Evolutionary conservation across 2,113 vertebrate species (phyloP).

Genomic region (Paralichthys olivaceus): DNA sequence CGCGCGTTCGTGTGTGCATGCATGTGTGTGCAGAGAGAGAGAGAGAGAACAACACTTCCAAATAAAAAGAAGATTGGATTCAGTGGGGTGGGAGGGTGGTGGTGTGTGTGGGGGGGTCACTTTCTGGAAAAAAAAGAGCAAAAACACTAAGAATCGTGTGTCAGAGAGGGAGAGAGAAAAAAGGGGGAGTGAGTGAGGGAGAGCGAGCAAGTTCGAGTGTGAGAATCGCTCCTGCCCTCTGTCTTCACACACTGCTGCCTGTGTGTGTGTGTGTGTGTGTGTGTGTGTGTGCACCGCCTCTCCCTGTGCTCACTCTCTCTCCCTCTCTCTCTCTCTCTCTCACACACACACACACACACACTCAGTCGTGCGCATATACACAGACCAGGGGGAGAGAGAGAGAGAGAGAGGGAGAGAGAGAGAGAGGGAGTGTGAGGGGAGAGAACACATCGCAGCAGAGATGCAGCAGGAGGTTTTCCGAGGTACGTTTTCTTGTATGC

Average conservation of each 20-base stretch:
- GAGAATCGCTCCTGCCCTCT: slow-evolving; percentile 86
- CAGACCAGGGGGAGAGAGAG: slow-evolving; percentile 58
- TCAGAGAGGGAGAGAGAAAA: slow-evolving; percentile 67
- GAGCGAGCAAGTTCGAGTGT: slow-evolving; percentile 79
- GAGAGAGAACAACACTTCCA: slow-evolving; percentile 77
- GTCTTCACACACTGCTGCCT: slow-evolving; percentile 86
- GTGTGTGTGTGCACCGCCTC: slow-evolving; percentile 65
- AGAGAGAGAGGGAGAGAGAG: slow-evolving; percentile 68
- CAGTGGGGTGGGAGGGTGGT: slow-evolving; percentile 52
- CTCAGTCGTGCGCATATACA: slow-evolving; percentile 75
- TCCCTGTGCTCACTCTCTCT: slow-evolving; percentile 52
- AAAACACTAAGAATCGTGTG: slow-evolving; percentile 83
- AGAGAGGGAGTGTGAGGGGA: slow-evolving; percentile 80
- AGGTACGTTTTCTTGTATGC: slow-evolving; percentile 88
- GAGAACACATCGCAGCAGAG: slow-evolving; percentile 88
- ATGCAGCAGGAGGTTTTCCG: slow-evolving; percentile 87
- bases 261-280: slow-evolving; percentile 60
- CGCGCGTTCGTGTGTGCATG: slow-evolving; percentile 15
- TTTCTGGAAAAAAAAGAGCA: slow-evolving; percentile 70
- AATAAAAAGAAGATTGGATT: slow-evolving; percentile 84
- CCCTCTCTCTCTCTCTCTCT: slow-evolving; percentile 42
- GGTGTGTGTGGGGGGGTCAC: slow-evolving; percentile 55
- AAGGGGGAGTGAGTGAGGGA: slow-evolving; percentile 68
- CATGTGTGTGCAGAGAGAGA: slow-evolving; percentile 36
- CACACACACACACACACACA: slow-evolving; percentile 58